Evolutionary conservation across 2,888 invertebrate species (phyloP).

Genomic region (Drosophila flavopinicola): DNA sequence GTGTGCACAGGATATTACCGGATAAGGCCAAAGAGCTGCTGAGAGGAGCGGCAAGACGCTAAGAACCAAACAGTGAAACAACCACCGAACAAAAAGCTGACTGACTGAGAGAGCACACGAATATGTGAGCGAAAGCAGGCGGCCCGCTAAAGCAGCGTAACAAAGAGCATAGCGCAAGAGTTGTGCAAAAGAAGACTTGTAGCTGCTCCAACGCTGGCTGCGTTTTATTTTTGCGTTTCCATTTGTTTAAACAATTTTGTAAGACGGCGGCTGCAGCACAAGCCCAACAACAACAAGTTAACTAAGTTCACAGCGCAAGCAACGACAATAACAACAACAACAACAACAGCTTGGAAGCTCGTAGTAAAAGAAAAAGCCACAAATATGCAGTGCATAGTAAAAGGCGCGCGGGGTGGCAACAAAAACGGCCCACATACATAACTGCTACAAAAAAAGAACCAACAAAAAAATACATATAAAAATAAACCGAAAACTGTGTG

Average conservation of each 20-base stretch:
- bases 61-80: slow-evolving; percentile 52
- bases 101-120: slow-evolving; percentile 34
- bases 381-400: slow-evolving; percentile 29
- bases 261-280: neutral
- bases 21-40: neutral
- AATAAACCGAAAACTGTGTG: slow-evolving; percentile 7
- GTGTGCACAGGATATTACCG: slow-evolving; percentile 16
- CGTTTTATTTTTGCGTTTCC: slow-evolving; percentile 54
- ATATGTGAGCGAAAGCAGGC: slow-evolving; percentile 12
- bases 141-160: slow-evolving; percentile 55
- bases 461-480: neutral
- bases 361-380: slow-evolving; percentile 7
- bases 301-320: neutral
- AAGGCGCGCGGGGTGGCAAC: slow-evolving; percentile 36
- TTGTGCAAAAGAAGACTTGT: slow-evolving; percentile 79
- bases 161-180: slow-evolving; percentile 62
- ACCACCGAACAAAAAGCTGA: slow-evolving; percentile 58
- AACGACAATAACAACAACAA: slow-evolving; percentile 10
- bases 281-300: slow-evolving; percentile 4
- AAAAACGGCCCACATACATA: slow-evolving; percentile 17
- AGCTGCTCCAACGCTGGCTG: slow-evolving; percentile 61
- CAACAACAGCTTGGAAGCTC: slow-evolving; percentile 7
- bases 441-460: slow-evolving; percentile 1
- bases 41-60: slow-evolving; percentile 15
- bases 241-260: slow-evolving; percentile 69